Percentiles rank a stretch among this genome's conserved stretches.
Evolutionary conservation across 2,113 vertebrate genomes (phyloP).

Genomic region (Blennius ocellaris): DNA sequence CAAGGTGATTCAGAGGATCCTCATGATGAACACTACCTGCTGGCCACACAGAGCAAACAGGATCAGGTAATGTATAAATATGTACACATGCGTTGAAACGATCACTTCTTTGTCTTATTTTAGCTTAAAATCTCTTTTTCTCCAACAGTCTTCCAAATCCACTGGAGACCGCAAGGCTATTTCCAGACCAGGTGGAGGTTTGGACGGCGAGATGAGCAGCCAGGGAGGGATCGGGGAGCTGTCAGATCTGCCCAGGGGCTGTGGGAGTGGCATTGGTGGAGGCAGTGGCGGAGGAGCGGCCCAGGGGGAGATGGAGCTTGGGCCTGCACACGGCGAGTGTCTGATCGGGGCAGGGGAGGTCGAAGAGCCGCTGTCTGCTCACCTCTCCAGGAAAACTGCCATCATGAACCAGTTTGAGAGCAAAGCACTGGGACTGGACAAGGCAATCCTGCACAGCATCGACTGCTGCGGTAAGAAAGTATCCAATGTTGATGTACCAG

Average conservation of each 20-base stretch:
- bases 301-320: constrained; percentile 90
- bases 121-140: constrained; percentile 9
- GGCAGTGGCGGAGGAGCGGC: constrained; percentile 80
- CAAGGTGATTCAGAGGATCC: constrained; percentile 96
- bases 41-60: constrained; percentile 97
- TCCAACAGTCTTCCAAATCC: constrained; percentile 91
- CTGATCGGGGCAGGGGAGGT: constrained; percentile 88
- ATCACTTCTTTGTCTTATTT: background rate
- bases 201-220: constrained; percentile 89
- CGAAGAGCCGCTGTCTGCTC: constrained; percentile 89
- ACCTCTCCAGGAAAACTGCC: constrained; percentile 93
- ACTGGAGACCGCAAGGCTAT: constrained; percentile 90
- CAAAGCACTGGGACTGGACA: constrained; percentile 96
- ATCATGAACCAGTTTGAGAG: constrained; percentile 94
- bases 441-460: constrained; percentile 97
- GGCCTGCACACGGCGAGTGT: constrained; percentile 87
- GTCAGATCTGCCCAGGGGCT: constrained; percentile 68
- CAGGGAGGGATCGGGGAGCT: constrained; percentile 83
- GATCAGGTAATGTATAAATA: constrained; percentile 87
- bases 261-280: constrained; percentile 81
- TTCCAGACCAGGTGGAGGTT: constrained; percentile 85
- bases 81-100: background rate
- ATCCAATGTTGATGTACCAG: too few species aligned
- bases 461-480: constrained; percentile 90
- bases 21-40: constrained; percentile 95